Conservation (phyloP, 2,113 vertebrate species). For the Apeltes quadracus region DNA sequence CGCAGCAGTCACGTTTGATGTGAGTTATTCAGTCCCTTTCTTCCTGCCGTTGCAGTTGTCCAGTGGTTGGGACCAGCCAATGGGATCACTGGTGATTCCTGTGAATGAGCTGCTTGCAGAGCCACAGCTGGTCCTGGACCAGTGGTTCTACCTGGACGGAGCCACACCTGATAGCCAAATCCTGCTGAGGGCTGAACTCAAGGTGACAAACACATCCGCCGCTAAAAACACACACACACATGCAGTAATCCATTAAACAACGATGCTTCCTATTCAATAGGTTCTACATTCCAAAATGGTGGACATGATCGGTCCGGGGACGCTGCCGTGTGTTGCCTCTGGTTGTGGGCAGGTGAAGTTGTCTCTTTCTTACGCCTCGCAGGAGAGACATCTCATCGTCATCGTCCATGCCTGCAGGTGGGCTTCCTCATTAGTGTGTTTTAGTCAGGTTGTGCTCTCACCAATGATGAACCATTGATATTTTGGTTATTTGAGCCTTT, state of each 20-base stretch:
- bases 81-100: conserved; percentile 86
- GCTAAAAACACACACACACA: neutral
- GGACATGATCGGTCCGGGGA: conserved; percentile 66
- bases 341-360: conserved; percentile 79
- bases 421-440: neutral
- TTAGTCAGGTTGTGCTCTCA: neutral
- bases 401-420: conserved; percentile 88
- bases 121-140: conserved; percentile 83
- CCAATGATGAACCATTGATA: neutral
- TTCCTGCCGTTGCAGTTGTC: conserved; percentile 67
- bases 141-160: conserved; percentile 83
- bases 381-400: conserved; percentile 82
- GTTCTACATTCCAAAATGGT: conserved; percentile 79
- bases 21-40: neutral
- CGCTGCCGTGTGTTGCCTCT: conserved; percentile 65
- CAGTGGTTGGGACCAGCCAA: conserved; percentile 79
- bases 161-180: conserved; percentile 80
- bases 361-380: conserved; percentile 80
- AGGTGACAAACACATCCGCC: conserved; percentile 74
- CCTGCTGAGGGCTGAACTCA: conserved; percentile 86
- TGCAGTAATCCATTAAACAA: neutral
- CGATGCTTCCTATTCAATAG: conserved; percentile 40
- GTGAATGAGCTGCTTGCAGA: conserved; percentile 81
- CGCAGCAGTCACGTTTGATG: neutral
- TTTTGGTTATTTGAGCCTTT: rapidly evolving